Evolutionary conservation across 2,113 vertebrate species (phyloP).

Genomic region (Artemisiospiza belli): DNA sequence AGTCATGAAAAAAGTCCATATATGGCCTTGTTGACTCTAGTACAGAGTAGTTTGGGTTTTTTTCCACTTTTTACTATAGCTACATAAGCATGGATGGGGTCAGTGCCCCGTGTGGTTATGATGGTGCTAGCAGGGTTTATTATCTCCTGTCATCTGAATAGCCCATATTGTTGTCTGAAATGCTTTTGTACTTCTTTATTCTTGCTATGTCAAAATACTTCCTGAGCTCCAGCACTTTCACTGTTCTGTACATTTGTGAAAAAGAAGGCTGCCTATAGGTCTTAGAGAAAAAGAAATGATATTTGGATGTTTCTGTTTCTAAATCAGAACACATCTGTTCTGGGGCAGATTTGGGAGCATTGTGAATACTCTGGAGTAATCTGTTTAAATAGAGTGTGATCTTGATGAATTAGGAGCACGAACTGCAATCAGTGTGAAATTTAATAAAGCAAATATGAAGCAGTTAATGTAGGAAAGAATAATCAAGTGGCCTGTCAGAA

Average conservation of each 20-base stretch:
- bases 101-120: background rate
- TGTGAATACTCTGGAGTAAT: constrained; percentile 40
- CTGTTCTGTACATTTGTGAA: background rate
- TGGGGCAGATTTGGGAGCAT: constrained; percentile 2
- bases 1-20: background rate
- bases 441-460: constrained; percentile 39
- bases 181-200: background rate
- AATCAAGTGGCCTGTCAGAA: background rate
- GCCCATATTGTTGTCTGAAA: background rate
- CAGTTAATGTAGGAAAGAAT: constrained; percentile 7
- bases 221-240: background rate
- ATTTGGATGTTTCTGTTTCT: background rate
- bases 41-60: background rate
- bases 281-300: background rate
- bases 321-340: constrained; percentile 35
- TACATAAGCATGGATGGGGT: background rate
- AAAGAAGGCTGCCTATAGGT: background rate
- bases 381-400: constrained; percentile 50
- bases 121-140: background rate
- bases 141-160: background rate
- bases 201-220: background rate
- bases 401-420: constrained; percentile 15
- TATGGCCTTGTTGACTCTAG: background rate
- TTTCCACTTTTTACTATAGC: background rate
- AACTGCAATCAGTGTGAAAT: constrained; percentile 29